Conservation (phyloP, 2,797 vertebrate genomes). For the Clamator glandarius region DNA sequence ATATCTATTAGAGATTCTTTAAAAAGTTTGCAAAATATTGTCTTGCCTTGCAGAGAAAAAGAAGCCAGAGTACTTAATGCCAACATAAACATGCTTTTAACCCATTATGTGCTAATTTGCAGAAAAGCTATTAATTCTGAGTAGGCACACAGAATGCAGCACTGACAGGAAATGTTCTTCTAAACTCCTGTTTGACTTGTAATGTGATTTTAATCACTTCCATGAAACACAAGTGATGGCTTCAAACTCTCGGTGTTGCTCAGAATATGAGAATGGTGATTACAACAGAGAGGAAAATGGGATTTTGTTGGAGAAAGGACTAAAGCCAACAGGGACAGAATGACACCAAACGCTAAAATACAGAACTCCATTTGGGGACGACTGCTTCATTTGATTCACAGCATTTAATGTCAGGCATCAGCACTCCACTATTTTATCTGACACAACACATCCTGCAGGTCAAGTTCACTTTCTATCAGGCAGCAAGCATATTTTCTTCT, state of each 20-base stretch:
- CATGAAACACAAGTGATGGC: slow-evolving; percentile 70
- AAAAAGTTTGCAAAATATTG: slow-evolving; percentile 79
- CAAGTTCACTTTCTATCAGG: not conserved
- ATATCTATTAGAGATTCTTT: slow-evolving; percentile 79
- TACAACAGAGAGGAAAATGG: slow-evolving; percentile 55
- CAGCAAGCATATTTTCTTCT: not conserved
- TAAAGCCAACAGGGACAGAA: slow-evolving; percentile 13
- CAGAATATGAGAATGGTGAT: slow-evolving; percentile 64
- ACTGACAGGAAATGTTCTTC: slow-evolving; percentile 77
- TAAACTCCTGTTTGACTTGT: slow-evolving; percentile 73
- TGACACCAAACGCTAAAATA: not conserved
- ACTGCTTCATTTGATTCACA: not conserved
- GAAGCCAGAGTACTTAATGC: slow-evolving; percentile 73
- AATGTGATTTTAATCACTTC: slow-evolving; percentile 80
- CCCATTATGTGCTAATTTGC: slow-evolving; percentile 82
- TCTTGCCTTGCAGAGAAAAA: slow-evolving; percentile 74
- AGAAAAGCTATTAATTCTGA: slow-evolving; percentile 78
- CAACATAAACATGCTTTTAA: slow-evolving; percentile 84
- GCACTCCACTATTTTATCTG: not conserved
- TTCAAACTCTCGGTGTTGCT: slow-evolving; percentile 53
- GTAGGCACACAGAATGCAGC: slow-evolving; percentile 32
- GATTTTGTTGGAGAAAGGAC: slow-evolving; percentile 22
- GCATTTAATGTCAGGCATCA: not conserved
- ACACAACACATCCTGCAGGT: not conserved
- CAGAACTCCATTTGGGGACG: fast-evolving